These are phyloP conservation scores for Acrobeloides nanus DNA, from an alignment of 2,888 invertebrate genomes.

Conservation along the genomic window DNA sequence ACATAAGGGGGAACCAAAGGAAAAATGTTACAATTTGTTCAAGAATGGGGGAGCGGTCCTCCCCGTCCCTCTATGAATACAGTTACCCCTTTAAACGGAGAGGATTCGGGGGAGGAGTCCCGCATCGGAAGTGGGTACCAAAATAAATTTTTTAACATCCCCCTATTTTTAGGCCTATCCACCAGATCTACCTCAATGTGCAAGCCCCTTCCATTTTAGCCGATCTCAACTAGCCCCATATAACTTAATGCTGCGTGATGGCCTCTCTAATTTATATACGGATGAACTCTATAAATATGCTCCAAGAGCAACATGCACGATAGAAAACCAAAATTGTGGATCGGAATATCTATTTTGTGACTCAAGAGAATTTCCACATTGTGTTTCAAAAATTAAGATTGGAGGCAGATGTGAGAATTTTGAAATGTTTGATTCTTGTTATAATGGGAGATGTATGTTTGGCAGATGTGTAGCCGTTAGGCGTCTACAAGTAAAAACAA, in stretches of 20 bases:
- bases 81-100: too few relatives aligned
- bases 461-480: slow-evolving; percentile 49
- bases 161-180: slow-evolving; percentile 47
- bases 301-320: slow-evolving; percentile 45
- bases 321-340: slow-evolving; percentile 43
- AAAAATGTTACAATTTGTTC: too few relatives aligned
- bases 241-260: slow-evolving; percentile 46
- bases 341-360: slow-evolving; percentile 52
- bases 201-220: slow-evolving; percentile 49
- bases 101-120: too few relatives aligned
- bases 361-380: slow-evolving; percentile 47
- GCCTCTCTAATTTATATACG: slow-evolving; percentile 50
- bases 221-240: slow-evolving; percentile 50
- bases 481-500: too few relatives aligned
- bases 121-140: too few relatives aligned
- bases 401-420: slow-evolving; percentile 47
- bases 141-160: too few relatives aligned
- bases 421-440: slow-evolving; percentile 46
- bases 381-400: slow-evolving; percentile 45
- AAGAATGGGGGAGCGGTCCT: too few relatives aligned
- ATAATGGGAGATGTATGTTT: slow-evolving; percentile 43
- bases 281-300: slow-evolving; percentile 52
- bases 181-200: slow-evolving; percentile 43
- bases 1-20: too few relatives aligned
- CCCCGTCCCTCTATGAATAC: too few relatives aligned